phyloP scores from a whole-genome alignment of 2,797 vertebrate species.

The Myripristis jacobus region DNA sequence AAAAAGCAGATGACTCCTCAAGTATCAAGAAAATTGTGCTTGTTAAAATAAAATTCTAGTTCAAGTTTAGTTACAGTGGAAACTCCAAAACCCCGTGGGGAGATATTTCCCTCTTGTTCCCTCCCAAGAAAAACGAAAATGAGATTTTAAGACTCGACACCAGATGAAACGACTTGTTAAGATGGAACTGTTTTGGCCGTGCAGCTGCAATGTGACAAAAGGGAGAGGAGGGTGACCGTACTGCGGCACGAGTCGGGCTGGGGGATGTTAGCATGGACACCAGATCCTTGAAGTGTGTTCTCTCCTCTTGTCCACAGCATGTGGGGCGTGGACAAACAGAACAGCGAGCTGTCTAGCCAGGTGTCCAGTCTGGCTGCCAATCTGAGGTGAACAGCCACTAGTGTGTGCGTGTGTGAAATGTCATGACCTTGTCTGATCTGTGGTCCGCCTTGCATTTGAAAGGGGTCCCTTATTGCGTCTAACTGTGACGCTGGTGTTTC shows the following conservation, averaged over 20 bases:
- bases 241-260: conserved; percentile 10
- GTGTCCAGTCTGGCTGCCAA: conserved; percentile 87
- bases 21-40: neutral
- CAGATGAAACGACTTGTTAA: neutral
- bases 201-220: neutral
- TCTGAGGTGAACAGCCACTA: conserved; percentile 85
- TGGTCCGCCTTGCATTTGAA: conserved; percentile 24
- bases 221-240: neutral
- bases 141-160: neutral
- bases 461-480: neutral
- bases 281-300: conserved; percentile 79
- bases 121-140: neutral
- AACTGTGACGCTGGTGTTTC: neutral
- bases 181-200: neutral
- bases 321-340: conserved; percentile 89
- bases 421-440: conserved; percentile 66
- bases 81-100: neutral
- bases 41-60: neutral
- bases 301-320: conserved; percentile 87
- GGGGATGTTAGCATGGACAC: conserved; percentile 52
- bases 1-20: no score
- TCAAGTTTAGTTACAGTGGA: neutral
- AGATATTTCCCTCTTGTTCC: neutral
- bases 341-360: conserved; percentile 87
- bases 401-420: conserved; percentile 76